Evolutionary conservation across 2,888 invertebrate genomes (phyloP).

Genomic region (Rotaria macrura): DNA sequence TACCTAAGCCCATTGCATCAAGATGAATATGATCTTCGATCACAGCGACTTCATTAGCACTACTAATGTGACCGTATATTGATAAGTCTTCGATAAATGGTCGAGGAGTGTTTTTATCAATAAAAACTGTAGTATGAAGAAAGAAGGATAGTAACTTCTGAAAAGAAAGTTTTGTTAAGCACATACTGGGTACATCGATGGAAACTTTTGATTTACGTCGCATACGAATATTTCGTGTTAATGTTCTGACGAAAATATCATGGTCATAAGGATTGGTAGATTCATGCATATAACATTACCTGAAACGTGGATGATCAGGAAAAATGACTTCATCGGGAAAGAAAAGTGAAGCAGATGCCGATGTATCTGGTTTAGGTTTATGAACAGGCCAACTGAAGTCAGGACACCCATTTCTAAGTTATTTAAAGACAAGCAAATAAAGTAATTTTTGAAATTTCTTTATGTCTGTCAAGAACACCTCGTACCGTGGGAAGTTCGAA

Average conservation of each 20-base stretch:
- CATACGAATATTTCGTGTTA: conserved; percentile 80
- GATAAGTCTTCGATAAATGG: conserved; percentile 53
- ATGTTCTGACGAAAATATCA: conserved; percentile 54
- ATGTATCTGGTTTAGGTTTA: conserved; percentile 46
- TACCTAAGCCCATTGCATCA: conserved; percentile 99
- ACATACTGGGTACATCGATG: conserved; percentile 82
- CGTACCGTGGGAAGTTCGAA: conserved; percentile 23
- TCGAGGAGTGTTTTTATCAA: conserved; percentile 66
- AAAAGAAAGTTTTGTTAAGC: background rate
- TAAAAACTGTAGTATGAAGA: conserved; percentile 62
- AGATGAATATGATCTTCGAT: conserved; percentile 50
- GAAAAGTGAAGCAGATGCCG: conserved; percentile 69
- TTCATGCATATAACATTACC: conserved; percentile 42
- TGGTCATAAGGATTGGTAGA: conserved; percentile 14
- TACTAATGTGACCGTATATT: conserved; percentile 54
- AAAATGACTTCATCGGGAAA: conserved; percentile 89
- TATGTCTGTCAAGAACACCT: too few species aligned
- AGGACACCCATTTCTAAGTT: conserved; percentile 59
- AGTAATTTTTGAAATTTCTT: background rate
- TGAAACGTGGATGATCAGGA: conserved; percentile 86
- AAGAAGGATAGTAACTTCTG: background rate
- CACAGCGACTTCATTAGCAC: conserved; percentile 59
- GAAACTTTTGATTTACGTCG: conserved; percentile 85
- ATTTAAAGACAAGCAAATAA: background rate
- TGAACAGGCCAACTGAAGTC: conserved; percentile 71